phyloP scores from a whole-genome alignment of 2,888 invertebrate species.

The Cyclophora albipunctata region DNA sequence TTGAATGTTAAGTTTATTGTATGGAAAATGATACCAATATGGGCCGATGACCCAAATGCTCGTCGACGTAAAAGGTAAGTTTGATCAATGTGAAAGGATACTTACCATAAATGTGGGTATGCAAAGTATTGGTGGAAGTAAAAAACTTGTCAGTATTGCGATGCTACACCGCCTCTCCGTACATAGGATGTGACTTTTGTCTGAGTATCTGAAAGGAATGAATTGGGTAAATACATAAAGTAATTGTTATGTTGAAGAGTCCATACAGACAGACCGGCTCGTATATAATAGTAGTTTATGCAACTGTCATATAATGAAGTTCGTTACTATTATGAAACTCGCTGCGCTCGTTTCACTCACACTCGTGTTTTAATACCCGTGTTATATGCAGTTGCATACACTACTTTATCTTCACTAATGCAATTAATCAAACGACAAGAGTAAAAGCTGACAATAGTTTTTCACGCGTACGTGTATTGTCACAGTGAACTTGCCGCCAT shows the following conservation, averaged over 20 bases:
- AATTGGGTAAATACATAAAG: not conserved
- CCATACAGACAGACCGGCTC: no score
- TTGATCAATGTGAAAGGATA: slow-evolving; percentile 7
- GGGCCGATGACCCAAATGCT: not conserved
- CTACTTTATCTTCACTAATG: no score
- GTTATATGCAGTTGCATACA: no score
- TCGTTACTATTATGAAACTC: no score
- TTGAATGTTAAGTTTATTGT: slow-evolving; percentile 38
- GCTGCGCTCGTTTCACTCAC: no score
- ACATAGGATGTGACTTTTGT: slow-evolving; percentile 83
- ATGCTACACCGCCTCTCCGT: slow-evolving; percentile 84
- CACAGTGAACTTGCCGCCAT: no score
- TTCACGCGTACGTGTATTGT: no score
- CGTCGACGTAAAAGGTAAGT: not conserved
- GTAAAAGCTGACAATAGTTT: no score
- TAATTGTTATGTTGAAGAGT: not conserved
- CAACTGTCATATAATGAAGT: no score
- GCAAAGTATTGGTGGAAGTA: slow-evolving; percentile 86
- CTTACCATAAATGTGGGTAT: slow-evolving; percentile 86
- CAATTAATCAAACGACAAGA: no score
- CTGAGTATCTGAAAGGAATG: slow-evolving; percentile 80
- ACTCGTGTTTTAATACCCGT: no score
- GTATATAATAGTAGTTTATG: no score
- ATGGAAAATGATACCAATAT: slow-evolving; percentile 18
- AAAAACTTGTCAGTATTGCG: slow-evolving; percentile 84